phyloP scores from a whole-genome alignment of 2,888 invertebrate species.

The Pammene aurita region DNA sequence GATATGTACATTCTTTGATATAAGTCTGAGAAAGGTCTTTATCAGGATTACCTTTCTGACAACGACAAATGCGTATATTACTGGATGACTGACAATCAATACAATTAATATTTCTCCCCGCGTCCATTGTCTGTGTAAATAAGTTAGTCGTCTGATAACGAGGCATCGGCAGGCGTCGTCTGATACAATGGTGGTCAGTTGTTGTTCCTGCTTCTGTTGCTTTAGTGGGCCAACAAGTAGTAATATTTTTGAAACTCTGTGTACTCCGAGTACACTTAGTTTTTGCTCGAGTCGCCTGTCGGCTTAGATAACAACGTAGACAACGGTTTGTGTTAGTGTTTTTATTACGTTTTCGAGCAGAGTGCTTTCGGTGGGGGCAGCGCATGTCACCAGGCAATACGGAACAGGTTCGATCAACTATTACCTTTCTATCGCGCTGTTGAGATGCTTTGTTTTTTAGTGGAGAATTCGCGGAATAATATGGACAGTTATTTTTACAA shows the following conservation, averaged over 20 bases:
- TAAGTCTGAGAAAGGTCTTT: neutral
- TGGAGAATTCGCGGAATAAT: neutral
- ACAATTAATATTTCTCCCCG: too few species aligned
- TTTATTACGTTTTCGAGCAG: neutral
- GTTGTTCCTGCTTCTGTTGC: neutral
- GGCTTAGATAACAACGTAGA: neutral
- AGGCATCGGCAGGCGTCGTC: too few species aligned
- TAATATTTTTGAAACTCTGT: neutral
- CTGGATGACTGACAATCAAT: neutral
- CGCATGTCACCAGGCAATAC: neutral
- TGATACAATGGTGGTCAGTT: neutral
- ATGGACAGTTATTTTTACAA: neutral
- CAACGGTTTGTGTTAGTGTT: neutral
- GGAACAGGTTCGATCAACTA: neutral
- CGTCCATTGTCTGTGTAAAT: too few species aligned
- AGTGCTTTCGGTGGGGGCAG: neutral
- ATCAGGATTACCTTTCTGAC: neutral
- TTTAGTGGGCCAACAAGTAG: neutral
- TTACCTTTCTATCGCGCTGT: neutral
- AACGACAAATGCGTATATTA: neutral
- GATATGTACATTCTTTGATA: neutral
- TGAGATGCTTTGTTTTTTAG: neutral
- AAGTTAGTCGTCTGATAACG: too few species aligned
- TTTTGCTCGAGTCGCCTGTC: neutral
- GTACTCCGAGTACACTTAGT: neutral